Conservation (phyloP, 2,888 invertebrate species). For the Stegophylla sp. region DNA sequence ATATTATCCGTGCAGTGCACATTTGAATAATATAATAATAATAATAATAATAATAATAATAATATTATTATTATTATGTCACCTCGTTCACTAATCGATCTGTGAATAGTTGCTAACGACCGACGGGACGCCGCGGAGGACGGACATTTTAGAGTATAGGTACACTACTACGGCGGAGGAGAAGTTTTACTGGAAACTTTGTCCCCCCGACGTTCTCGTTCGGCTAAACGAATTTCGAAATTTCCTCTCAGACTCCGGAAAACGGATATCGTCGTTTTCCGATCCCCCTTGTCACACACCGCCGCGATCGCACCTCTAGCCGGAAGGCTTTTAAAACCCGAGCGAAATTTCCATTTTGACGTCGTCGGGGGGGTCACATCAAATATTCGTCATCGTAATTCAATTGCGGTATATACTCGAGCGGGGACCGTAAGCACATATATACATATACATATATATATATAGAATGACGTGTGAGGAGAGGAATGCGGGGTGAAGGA, state of each 20-base stretch:
- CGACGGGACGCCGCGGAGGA: background rate
- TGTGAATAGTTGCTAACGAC: background rate
- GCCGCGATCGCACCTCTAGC: background rate
- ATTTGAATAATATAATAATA: no score
- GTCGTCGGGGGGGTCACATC: slow-evolving; percentile 16
- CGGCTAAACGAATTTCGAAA: slow-evolving; percentile 18
- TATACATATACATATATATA: no score
- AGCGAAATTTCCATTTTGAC: slow-evolving; percentile 42
- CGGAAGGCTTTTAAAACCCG: slow-evolving; percentile 20
- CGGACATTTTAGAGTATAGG: no score
- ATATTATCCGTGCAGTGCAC: no score
- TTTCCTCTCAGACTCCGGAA: background rate
- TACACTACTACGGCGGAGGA: no score
- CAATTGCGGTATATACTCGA: slow-evolving; percentile 11
- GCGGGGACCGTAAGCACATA: background rate
- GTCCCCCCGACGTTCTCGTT: background rate
- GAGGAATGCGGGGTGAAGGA: background rate
- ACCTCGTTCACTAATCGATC: background rate
- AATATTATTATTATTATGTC: no score
- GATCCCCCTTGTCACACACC: no score
- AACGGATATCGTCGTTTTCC: no score
- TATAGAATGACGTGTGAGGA: background rate
- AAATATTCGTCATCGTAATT: slow-evolving; percentile 51
- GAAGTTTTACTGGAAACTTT: background rate
- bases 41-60: no score